Evolutionary conservation across 1,140 invertebrate genomes (phyloP).

Genomic region (Vollenhovia emeryi): DNA sequence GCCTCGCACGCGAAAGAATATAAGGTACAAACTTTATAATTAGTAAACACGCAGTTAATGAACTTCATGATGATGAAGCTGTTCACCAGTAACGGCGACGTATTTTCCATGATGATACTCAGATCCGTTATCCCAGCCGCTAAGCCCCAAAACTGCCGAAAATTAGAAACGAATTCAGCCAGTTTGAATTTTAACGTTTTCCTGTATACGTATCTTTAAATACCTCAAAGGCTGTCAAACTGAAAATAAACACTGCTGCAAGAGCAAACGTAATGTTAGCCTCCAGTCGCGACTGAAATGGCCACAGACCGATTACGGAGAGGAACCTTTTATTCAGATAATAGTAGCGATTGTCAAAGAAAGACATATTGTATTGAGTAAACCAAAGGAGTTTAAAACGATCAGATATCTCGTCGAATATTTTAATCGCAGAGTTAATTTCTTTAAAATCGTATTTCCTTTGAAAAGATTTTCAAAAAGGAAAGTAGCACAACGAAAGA

Average conservation of each 20-base stretch:
- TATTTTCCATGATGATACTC: slow-evolving; percentile 15
- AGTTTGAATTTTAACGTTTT: background rate
- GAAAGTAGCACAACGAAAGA: background rate
- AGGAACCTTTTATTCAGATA: slow-evolving; percentile 13
- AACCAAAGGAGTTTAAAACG: background rate
- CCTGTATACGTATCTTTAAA: background rate
- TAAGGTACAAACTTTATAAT: slow-evolving; percentile 21
- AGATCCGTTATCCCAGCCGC: slow-evolving; percentile 19
- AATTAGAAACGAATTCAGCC: background rate
- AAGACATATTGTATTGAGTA: background rate
- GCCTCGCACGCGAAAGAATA: background rate
- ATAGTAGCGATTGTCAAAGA: slow-evolving; percentile 38
- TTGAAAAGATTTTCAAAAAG: background rate
- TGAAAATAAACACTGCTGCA: background rate
- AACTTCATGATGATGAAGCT: background rate
- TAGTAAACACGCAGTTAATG: slow-evolving; percentile 16
- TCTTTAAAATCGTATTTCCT: background rate
- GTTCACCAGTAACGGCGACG: background rate
- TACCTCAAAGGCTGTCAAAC: background rate
- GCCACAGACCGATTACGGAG: slow-evolving; percentile 14
- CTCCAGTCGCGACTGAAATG: slow-evolving; percentile 25
- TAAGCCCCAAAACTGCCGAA: background rate
- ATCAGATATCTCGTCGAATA: background rate
- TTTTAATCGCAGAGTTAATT: slow-evolving; percentile 1
- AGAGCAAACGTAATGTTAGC: background rate